Base-by-base conservation (phyloP, 2,113 vertebrate species). In the Hydrochoerus hydrochaeris region DNA sequence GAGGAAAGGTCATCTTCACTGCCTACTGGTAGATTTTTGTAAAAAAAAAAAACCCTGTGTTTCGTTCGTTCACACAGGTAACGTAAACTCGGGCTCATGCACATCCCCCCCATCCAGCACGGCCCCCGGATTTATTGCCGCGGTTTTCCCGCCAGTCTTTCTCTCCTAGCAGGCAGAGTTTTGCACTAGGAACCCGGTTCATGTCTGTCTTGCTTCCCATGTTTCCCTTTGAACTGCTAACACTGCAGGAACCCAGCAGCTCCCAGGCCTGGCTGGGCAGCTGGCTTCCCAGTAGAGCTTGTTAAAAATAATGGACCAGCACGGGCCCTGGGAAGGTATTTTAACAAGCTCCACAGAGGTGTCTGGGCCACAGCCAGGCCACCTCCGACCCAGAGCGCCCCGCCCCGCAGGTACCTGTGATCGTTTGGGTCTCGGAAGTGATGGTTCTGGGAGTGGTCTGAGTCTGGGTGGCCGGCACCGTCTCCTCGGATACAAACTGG, bases 401-500 rank as follows among this genome's bases (percentile, higher is more conserved):
- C 0, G 2, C 20, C 7, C 41, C 0, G 2, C 8, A 1, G 24
- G 35, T 98, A 99, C 99, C 99, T 98, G 99, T 98, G 97, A 99
- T 99, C 10, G 99, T 97, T 28, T 99, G 99, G 1, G 99, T 99
- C 97, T 99, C 99, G 0, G 99, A 98, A 4, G 98, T 98, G 80
- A 99, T 98, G 89, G 98, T 98, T 77, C 98, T 97, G 67, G 98
- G 85, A 0, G 97, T 19, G 26, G 96, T 97, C 95, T 98, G 98
- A 0, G 98, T 62, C 93, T 98, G 99, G 0, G 98, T 52, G 1
- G 97, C 90, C 0, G 98, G 98, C 82, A 98, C 98, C 0, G 98
- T 98, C 78, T 99, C 99, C 85, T 99, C 98, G 0, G 99, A 98
- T 24, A 99, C 98, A 62, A 99, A 99, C 97, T 99, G 98, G 69